A percentile compares a stretch with the other conserved stretches of the same genome.
phyloP scores from a whole-genome alignment of 2,113 vertebrate species.

The Peucedramus taeniatus region DNA sequence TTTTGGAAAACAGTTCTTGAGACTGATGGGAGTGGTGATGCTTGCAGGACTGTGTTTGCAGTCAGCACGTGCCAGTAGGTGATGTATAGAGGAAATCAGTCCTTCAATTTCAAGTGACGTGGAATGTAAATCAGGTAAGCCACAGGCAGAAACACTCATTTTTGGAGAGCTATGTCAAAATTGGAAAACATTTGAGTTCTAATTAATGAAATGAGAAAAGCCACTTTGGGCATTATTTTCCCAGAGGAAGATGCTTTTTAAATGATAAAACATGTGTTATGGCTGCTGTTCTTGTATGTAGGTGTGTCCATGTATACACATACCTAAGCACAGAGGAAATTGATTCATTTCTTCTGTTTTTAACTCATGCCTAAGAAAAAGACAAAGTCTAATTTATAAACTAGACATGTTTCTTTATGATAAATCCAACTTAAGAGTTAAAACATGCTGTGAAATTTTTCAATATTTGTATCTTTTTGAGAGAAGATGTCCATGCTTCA shows the following conservation, averaged over 20 bases:
- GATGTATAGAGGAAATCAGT: background rate
- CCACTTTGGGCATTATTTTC: background rate
- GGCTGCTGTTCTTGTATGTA: background rate
- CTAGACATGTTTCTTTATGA: background rate
- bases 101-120: background rate
- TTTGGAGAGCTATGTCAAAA: background rate
- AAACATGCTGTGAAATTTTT: background rate
- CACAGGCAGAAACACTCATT: background rate
- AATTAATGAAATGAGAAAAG: background rate
- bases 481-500: background rate
- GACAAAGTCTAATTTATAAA: background rate
- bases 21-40: background rate
- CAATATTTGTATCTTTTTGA: background rate
- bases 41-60: background rate
- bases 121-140: background rate
- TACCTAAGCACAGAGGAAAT: background rate
- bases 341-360: background rate
- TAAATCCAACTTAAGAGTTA: background rate
- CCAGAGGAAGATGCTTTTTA: background rate
- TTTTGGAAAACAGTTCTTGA: constrained; percentile 1
- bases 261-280: background rate
- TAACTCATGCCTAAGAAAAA: background rate
- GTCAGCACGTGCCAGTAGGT: background rate
- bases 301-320: background rate
- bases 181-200: background rate